A percentile compares a stretch with the other conserved stretches of the same genome.
Conservation (phyloP, 2,888 invertebrate species). For the Troides aeacus region DNA sequence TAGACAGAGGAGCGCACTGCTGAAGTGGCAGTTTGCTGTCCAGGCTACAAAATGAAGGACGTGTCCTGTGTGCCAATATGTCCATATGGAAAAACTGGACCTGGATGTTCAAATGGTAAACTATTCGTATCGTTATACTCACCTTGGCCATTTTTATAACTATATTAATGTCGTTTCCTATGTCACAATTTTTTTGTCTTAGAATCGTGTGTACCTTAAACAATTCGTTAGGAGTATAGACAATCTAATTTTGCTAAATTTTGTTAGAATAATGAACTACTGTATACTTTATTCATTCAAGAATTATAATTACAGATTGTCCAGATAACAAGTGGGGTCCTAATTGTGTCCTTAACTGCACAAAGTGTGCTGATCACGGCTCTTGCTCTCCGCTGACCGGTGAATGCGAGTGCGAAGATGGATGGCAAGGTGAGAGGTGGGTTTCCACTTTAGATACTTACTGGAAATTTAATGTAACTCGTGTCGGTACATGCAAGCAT, state of each 20-base stretch:
- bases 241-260: too few species aligned
- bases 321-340: constrained; percentile 86
- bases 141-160: too few species aligned
- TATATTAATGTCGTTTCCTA: too few species aligned
- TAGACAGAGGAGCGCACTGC: constrained; percentile 85
- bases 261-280: too few species aligned
- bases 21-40: constrained; percentile 86
- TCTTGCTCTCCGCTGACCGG: constrained; percentile 84
- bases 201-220: too few species aligned
- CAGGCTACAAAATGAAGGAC: constrained; percentile 84
- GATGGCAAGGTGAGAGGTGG: constrained; percentile 86
- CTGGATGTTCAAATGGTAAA: constrained; percentile 80
- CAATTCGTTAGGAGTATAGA: too few species aligned
- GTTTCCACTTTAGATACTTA: constrained; percentile 52
- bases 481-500: too few species aligned
- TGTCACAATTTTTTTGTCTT: too few species aligned
- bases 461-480: too few species aligned
- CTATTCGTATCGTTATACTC: neutral
- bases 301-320: constrained; percentile 76
- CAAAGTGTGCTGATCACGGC: constrained; percentile 79
- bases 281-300: too few species aligned
- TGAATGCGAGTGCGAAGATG: constrained; percentile 83
- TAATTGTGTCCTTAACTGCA: constrained; percentile 84
- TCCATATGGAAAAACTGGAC: constrained; percentile 81
- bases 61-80: constrained; percentile 83